Percentiles rank a stretch among this genome's conserved stretches.
These are phyloP conservation scores for Apodemia mormo DNA, from an alignment of 2,888 invertebrate species.

Conservation along the genomic window DNA sequence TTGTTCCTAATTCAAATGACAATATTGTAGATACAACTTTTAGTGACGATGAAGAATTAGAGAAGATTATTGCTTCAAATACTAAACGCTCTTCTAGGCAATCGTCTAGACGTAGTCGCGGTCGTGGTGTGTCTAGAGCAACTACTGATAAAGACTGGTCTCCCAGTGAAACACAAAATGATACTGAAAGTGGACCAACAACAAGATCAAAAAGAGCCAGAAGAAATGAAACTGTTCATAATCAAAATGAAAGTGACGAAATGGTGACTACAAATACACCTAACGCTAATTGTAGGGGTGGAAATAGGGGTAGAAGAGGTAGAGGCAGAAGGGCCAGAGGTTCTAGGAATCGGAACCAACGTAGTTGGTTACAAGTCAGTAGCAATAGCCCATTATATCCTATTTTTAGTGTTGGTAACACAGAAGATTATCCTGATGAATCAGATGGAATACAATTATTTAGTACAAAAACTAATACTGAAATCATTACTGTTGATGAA, in stretches of 20 bases:
- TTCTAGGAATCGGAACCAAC: neutral
- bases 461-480: slow-evolving; percentile 34
- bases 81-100: slow-evolving; percentile 12
- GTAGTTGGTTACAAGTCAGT: neutral
- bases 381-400: slow-evolving; percentile 34
- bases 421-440: slow-evolving; percentile 60
- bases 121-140: neutral
- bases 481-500: slow-evolving; percentile 42
- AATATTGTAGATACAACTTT: slow-evolving; percentile 16
- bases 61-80: slow-evolving; percentile 27
- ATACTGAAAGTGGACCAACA: neutral
- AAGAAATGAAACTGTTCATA: slow-evolving; percentile 23
- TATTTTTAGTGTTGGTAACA: slow-evolving; percentile 60
- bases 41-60: slow-evolving; percentile 21
- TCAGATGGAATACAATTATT: slow-evolving; percentile 54
- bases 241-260: neutral
- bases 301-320: slow-evolving; percentile 29
- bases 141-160: neutral
- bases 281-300: slow-evolving; percentile 1
- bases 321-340: slow-evolving; percentile 28
- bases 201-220: slow-evolving; percentile 27
- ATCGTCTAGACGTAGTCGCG: neutral
- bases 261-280: neutral
- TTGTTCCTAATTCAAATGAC: neutral
- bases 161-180: neutral